Evolutionary conservation across 2,888 invertebrate genomes (phyloP), one percentile per base, ranked within the genome.

Genomic region (Pseudoips prasinana): DNA sequence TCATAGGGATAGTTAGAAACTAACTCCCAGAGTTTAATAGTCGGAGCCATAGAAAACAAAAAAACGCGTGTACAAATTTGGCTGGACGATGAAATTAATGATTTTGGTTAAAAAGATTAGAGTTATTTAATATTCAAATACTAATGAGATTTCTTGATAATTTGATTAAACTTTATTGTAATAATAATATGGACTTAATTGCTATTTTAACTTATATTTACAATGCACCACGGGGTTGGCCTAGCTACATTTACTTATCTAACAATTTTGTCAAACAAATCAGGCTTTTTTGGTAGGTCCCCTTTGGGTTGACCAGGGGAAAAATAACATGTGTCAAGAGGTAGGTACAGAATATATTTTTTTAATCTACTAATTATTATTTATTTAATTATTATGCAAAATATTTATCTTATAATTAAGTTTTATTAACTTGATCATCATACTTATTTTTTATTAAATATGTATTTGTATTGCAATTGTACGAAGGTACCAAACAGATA

Each of bases 261-360:
- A 59, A 55, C 55, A 47, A 55, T 48, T 54, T 59, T 61, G 61
- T 60, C 53, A 65, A 75, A 75, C 68, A 54, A 40, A 63, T 79
- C 81, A 82, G 77, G 78, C 70, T 79, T 85, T n/a, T 84, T 86
- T 85, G 86, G 86, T 82, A 79, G 66, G 59, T 75, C 75, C 79
- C 76, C 61, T 37, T 42, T 44, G 64, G 69, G 65, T n/a, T 20
- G 46, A 50, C n/a, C 59, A 56, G 60, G 55, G 61, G 46, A 61
- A 68, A 35, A 64, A 67, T 61, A 66, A 70, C 55, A 64, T 73
- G 61, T 71, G 64, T 63, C 46, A 51, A 73, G 86, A 86, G 86
- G 86, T 86, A 86, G 86, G 77, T 79, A 55, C 39, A 64, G 46
- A 63, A 68, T 67, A 61, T 55, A 20, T 26, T 5, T 42, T 29